Conservation (phyloP, 1,140 invertebrate genomes). For the Drosophila eugracilis region DNA sequence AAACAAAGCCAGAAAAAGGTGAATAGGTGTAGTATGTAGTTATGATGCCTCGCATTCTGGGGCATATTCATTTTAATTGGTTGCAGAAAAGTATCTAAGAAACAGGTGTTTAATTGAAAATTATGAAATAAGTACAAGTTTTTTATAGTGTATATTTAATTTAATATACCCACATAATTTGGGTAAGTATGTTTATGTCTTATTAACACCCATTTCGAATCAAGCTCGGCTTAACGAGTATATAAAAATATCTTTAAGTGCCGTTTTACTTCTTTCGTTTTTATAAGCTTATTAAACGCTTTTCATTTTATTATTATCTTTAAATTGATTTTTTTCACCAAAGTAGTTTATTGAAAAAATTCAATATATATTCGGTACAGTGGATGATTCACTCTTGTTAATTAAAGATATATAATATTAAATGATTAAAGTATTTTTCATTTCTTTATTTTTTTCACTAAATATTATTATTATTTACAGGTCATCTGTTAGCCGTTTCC, state of each 20-base stretch:
- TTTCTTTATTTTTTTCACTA: too few relatives aligned
- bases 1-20: conserved; percentile 23
- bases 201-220: not conserved
- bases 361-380: not conserved
- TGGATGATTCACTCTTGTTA: too few relatives aligned
- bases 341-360: not conserved
- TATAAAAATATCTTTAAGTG: not conserved
- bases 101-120: not conserved
- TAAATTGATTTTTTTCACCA: not conserved
- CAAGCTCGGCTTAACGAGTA: not conserved
- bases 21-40: conserved; percentile 18
- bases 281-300: not conserved
- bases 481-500: not conserved
- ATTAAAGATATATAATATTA: too few relatives aligned
- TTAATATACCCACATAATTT: too few relatives aligned
- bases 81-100: not conserved
- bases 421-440: too few relatives aligned
- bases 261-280: not conserved
- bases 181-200: not conserved
- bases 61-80: not conserved
- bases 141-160: too few relatives aligned
- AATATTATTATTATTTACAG: not conserved
- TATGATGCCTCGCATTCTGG: conserved; percentile 7
- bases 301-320: not conserved
- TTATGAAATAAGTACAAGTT: not conserved